Evolutionary conservation across 2,113 vertebrate species (phyloP), one percentile per base, ranked within the genome.

Genomic region (Paracanthobrama guichenoti): DNA sequence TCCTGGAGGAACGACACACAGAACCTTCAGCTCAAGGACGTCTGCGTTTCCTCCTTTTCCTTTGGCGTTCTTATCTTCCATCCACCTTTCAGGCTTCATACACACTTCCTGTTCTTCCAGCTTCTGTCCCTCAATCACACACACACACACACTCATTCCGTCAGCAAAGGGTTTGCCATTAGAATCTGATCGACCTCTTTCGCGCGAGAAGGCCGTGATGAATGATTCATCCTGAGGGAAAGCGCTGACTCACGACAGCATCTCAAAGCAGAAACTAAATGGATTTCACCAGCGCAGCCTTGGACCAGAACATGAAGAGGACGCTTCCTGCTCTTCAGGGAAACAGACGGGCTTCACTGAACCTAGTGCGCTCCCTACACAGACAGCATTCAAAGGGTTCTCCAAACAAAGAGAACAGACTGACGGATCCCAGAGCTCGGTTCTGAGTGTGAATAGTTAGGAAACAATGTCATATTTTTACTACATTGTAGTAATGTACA

Each of bases 161-260:
- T 89, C 89, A 86, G 57, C 57, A 60, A 24, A 60, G 57, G n/a
- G 57, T 60, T 24, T 60, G 88, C 88, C 88, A 90, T 92, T 85
- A 89, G 87, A 87, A 91, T 88, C 79, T 87, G 87, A 91, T 90
- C 81, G 87, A 91, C 88, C 89, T 89, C 81, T 90, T 84, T 85
- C 50, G 53, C 66, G 75, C 18, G 50, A 83, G 48, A 59, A 86
- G 84, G 88, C 89, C 88, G 90, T 90, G 92, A 93, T 94, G 93
- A 93, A 94, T 92, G 94, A 93, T 92, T 93, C 92, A 93, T 93
- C 89, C 87, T 82, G 80, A 64, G 50, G 88, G 46, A 89, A 91
- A 92, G 55, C 86, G 92, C 92, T 92, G 92, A 95, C 86, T 94
- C 93, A 92, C 86, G 73, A 0, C 84, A 64, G 71, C 84, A 55